phyloP scores from a whole-genome alignment of 1,140 invertebrate species.

The Phortica variegata region DNA sequence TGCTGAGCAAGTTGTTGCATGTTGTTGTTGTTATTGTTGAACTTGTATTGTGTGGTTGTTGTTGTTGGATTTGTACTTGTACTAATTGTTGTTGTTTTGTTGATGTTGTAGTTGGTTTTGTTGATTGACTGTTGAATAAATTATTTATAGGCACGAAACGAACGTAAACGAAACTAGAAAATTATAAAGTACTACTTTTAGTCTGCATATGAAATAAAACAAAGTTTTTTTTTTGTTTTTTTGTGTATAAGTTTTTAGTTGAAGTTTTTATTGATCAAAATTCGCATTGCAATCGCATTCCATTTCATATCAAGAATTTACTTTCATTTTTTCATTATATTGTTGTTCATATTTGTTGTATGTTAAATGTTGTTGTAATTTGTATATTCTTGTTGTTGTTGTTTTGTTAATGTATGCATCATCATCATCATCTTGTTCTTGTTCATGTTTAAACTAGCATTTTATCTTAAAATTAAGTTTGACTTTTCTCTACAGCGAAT shows the following conservation, averaged over 20 bases:
- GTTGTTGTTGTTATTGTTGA: slow-evolving; percentile 2
- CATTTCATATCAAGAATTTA: slow-evolving; percentile 24
- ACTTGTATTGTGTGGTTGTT: slow-evolving; percentile 25
- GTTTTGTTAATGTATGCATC: slow-evolving; percentile 19
- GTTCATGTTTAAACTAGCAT: slow-evolving; percentile 16
- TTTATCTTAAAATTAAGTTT: slow-evolving; percentile 44
- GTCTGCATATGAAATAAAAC: slow-evolving; percentile 36
- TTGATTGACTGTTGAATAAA: slow-evolving; percentile 24
- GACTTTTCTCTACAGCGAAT: slow-evolving; percentile 48
- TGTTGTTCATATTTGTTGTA: slow-evolving; percentile 32
- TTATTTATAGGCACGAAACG: no score
- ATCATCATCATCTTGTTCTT: slow-evolving; percentile 18
- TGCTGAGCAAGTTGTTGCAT: neutral
- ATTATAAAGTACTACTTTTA: neutral
- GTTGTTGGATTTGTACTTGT: slow-evolving; percentile 25
- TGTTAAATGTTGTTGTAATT: slow-evolving; percentile 20
- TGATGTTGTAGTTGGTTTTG: slow-evolving; percentile 29
- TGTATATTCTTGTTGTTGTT: slow-evolving; percentile 27
- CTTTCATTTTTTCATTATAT: slow-evolving; percentile 21
- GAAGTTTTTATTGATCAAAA: slow-evolving; percentile 38
- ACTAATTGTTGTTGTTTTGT: slow-evolving; percentile 25
- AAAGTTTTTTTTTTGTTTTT: slow-evolving; percentile 44
- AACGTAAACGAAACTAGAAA: no score
- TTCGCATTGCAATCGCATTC: slow-evolving; percentile 40
- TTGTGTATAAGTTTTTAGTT: slow-evolving; percentile 55